Base-by-base conservation (phyloP, 2,113 vertebrate genomes). In the Trematocara zebra region DNA sequence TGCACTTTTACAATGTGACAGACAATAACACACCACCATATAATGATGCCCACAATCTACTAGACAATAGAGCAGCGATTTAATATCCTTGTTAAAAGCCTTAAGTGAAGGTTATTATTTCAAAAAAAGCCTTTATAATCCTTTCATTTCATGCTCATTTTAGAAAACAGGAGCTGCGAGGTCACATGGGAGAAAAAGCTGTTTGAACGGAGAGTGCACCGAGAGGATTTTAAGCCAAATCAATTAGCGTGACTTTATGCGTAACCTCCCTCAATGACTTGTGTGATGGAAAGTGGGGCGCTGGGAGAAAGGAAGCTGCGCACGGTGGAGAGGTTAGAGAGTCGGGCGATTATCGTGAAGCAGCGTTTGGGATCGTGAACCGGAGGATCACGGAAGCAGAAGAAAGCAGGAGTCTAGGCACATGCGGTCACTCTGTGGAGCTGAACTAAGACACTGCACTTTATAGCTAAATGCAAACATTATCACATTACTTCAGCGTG, bases 141-240 rank as follows among this genome's bases (percentile, higher is more conserved):
- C 84, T 91, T 78, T 92, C n/a, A 82, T 89, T 89, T 87, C 64
- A 91, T 82, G 81, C 78, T 85, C 35, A 80, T 90, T 84, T 90
- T 74, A 52, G 54, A 33, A 88, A 53, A 72, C 40, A 9, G 28
- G 42, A 78, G 82, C 67, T 72, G 8, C 67, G 35, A 82, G 88
- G 86, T 86, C 79, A 82, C 40, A 56, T 17, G 28, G 18, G 33
- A 78, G 61, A 47, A 72, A 82, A 85, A 69, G n/a, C 53, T 44
- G 52, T 10, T 51, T 78, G 53, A 37, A 6, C 3, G 31, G 54
- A 18, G 56, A 67, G 76, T 81, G 67, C 74, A 83, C 74, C 35
- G 52, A 85, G 59, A 83, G 89, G 80, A 83, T 89, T 93, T 92
- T 37, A 47, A 82, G 54, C 37, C n/a, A 72, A 90, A 90, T 89